Evolutionary conservation across 2,888 invertebrate genomes (phyloP), one percentile per base, ranked within the genome.

Genomic region (Galerucella calmariensis): DNA sequence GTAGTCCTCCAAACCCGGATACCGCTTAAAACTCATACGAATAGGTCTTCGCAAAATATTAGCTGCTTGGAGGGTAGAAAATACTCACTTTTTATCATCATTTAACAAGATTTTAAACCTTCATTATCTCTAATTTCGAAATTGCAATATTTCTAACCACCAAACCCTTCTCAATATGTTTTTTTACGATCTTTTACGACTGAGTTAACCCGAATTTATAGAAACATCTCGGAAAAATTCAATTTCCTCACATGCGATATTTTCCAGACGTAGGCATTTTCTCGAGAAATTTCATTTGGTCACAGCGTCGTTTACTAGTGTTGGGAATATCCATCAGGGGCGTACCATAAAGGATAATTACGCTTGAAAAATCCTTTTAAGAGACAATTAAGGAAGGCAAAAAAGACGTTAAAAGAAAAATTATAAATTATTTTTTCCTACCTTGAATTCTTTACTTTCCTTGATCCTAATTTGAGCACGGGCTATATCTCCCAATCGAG

Each of bases 391-490:
- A 51, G 1, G 6, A 5, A n/a, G n/a, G 51, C 5, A n/a, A 51
- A n/a, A 14, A 51, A 14, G 51, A 14, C n/a, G 12, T 14, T 48
- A 48, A 48, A 48, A 12, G 14, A 51, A 35, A 35, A 35, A 35
- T 35, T 35, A 16, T 2, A 56, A 16, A 16, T 9, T 46, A 53
- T 35, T 53, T 24, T 62, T 11, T 78, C 88, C 89, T 88, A 97
- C 98, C 94, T 98, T 99, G 89, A 99, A 99, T 89, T 99, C 99
- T 88, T 97, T 96, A 90, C 97, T 98, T 88, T 99, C 99, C 85
- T 96, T 96, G 85, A 99, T 95, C 85, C 96, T 92, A 84, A 99
- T 92, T 89, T 95, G 94, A 75, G 96, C 94, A 82, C 94, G 91
- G 80, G 92, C 92, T 85, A 94, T 91, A 81, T 98, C 97, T 3